Base-by-base conservation (phyloP, 2,113 vertebrate species). In the Plotosus lineatus region DNA sequence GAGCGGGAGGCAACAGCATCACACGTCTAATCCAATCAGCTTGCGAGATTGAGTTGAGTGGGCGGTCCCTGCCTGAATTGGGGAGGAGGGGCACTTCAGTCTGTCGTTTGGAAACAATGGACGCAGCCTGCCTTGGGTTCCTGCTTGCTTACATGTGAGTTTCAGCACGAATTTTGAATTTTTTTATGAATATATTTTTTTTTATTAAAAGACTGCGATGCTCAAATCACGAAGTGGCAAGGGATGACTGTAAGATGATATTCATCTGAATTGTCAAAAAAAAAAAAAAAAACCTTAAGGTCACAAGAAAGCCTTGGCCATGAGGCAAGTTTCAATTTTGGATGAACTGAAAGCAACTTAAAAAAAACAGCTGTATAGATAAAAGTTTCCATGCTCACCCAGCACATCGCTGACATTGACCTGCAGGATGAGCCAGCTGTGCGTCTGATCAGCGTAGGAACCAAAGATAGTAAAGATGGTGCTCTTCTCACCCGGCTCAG, bases 381-480 rank as follows among this genome's bases (percentile, higher is more conserved):
- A 14, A 36, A 51, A 17, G 0, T 7, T 28, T 51, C 23, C 28
- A 12, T 73, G 14, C 92, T 91, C 88, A 99, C 98, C 97, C 50
- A 99, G 93, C 6, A 96, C 95, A 0, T 95, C 94, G 0, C 95
- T 96, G 89, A 95, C 91, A 87, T 99, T 98, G 94, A 99, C 93
- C 93, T 99, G 98, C 86, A 99, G 90, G 87, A 99, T 98, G 75
- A 99, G 94, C 98, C 98, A 99, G 91, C 97, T 98, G 93, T 99
- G 98, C 1, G 92, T 93, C 0, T 94, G 96, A 89, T 96, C 94
- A 1, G 97, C 96, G 58, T 97, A 97, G 0, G 98, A 98, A 53
- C 98, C 98, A 0, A 99, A 99, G 90, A 99, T 95, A 86, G 98
- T 99, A 89, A 99, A 99, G 50, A 99, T 89, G 4, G 97, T 97